Percentiles rank a stretch among this genome's conserved stretches.
These are phyloP conservation scores for Sciurus niger DNA, from an alignment of 2,113 vertebrate genomes.

Conservation along the genomic window DNA sequence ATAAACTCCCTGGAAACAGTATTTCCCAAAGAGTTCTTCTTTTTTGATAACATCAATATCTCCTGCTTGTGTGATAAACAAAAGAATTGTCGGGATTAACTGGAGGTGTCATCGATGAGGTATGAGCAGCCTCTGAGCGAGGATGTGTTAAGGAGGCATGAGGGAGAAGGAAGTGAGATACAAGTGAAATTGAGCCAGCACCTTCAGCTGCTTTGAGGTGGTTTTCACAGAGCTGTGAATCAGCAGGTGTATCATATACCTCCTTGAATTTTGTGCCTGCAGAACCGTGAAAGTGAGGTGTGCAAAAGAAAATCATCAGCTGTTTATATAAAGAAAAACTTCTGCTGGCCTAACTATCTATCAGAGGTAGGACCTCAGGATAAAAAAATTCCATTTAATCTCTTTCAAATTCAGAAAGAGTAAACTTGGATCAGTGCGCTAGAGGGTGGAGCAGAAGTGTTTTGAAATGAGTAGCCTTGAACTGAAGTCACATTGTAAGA, in stretches of 20 bases:
- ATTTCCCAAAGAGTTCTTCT: neutral
- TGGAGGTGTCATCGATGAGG: neutral
- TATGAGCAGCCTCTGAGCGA: constrained; percentile 50
- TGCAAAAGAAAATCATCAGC: neutral
- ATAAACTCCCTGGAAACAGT: neutral
- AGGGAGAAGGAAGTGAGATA: neutral
- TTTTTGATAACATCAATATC: too few relatives aligned
- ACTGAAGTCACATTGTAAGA: neutral
- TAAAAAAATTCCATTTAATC: neutral
- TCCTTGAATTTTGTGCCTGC: constrained; percentile 41
- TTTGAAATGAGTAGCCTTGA: neutral
- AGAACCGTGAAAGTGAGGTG: neutral
- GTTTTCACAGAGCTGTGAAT: constrained; percentile 55
- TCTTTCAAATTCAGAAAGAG: neutral
- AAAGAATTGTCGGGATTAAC: constrained; percentile 38
- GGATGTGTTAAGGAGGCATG: neutral
- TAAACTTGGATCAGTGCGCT: neutral
- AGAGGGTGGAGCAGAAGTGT: neutral
- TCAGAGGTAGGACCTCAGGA: neutral
- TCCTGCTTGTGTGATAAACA: neutral
- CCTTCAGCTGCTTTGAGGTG: neutral
- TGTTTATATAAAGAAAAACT: constrained; percentile 18
- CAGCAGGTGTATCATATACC: constrained; percentile 44
- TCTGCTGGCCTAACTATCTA: neutral
- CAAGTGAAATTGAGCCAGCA: constrained; percentile 27